Base-by-base conservation (phyloP, 2,113 vertebrate genomes). In the Proterorhinus semilunaris region DNA sequence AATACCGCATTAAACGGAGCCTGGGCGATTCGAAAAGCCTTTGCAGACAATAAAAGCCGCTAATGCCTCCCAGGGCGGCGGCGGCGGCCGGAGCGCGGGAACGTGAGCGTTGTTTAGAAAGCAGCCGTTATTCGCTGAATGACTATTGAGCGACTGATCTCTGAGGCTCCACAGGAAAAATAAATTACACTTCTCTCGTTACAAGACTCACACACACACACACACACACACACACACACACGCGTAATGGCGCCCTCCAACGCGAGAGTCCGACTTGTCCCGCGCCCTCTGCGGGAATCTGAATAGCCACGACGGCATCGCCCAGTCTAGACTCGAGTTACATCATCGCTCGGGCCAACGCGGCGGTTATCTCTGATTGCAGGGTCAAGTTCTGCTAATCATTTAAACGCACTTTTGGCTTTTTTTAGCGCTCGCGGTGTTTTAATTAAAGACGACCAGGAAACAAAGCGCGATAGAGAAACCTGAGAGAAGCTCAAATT, bases 171-270 rank as follows among this genome's bases (percentile, higher is more conserved):
- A 15, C 36, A 16, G 47, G 49, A 51, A 47, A 51, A 74, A 55
- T 6, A 45, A 44, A 10, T 27, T 0, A n/a, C 15, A 2, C 4
- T 62, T 45, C 58, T 27, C n/a, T 21, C 6, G 27, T 68, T 49
- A 55, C 62, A 17, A 1, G 12, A 6, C n/a, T 45, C 43, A 17
- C 27, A 21, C 27, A 44, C 66, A 59, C 46, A 12, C 6, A 36
- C 27, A 36, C 27, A 4, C 27, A 5, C 27, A 36, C 27, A 36
- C 27, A 21, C 21, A 21, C 21, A 21, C 21, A 21, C 21, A 21
- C 21, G 79, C 65, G 71, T 59, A 44, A 63, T 16, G 58, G 65
- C 10, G 57, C 63, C 43, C 49, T 10, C 10, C 59, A 69, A 62
- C 62, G 47, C 51, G 67, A n/a, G n/a, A n/a, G n/a, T n/a, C n/a